These are phyloP conservation scores for Sylvilagus bachmani DNA, from an alignment of 2,113 vertebrate genomes.

Conservation along the genomic window DNA sequence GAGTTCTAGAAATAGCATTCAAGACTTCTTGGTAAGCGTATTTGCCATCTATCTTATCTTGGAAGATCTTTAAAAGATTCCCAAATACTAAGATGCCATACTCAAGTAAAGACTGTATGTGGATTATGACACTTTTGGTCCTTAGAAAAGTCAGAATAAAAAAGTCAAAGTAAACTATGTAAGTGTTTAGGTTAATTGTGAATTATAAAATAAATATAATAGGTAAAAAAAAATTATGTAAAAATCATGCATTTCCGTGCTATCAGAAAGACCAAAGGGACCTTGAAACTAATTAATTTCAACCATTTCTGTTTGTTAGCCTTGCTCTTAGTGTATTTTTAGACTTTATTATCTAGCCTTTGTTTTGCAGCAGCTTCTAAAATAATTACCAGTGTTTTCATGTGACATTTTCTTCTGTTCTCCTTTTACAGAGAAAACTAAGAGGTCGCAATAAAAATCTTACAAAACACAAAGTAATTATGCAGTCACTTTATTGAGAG, in stretches of 20 bases:
- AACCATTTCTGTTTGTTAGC: not conserved
- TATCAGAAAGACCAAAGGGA: not conserved
- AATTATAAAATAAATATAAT: not conserved
- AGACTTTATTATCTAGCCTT: not conserved
- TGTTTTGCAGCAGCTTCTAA: conserved; percentile 39
- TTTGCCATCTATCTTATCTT: not conserved
- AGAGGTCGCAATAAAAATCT: conserved; percentile 26
- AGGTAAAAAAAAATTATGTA: not conserved
- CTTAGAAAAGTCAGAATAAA: not conserved
- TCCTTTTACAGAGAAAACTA: conserved; percentile 6
- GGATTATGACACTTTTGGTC: not conserved
- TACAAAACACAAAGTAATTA: conserved; percentile 32
- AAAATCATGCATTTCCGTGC: not conserved
- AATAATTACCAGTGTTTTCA: conserved; percentile 18
- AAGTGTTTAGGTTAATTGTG: not conserved
- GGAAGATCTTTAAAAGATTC: not conserved
- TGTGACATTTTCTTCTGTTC: not conserved
- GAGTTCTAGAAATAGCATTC: not conserved
- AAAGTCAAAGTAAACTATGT: not conserved
- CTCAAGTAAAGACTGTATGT: not conserved
- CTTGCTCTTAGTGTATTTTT: not conserved
- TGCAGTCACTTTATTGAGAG: not conserved
- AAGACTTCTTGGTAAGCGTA: not conserved
- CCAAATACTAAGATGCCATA: not conserved
- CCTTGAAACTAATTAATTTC: conserved; percentile 27